Percentiles rank a stretch among this genome's conserved stretches.
Conservation (phyloP, 1,140 invertebrate genomes). For the Leptinotarsa undecemlineata region DNA sequence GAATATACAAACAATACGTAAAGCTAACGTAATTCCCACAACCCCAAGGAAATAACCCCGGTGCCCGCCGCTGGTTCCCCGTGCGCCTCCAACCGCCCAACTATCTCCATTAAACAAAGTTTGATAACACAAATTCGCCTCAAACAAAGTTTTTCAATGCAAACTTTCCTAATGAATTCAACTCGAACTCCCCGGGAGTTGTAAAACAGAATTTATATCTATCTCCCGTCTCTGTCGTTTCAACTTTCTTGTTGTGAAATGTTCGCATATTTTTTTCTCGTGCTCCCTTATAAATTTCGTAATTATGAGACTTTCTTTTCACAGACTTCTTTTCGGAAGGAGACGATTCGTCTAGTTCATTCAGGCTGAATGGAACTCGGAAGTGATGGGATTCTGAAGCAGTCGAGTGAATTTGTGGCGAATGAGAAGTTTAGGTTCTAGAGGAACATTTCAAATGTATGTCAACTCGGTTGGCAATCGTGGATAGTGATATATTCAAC, state of each 20-base stretch:
- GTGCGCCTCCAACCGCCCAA: conserved; percentile 16
- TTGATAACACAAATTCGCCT: conserved; percentile 32
- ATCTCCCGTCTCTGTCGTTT: neutral
- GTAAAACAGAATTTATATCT: conserved; percentile 37
- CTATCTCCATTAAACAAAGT: conserved; percentile 40
- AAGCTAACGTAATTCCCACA: neutral
- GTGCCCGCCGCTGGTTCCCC: conserved; percentile 13
- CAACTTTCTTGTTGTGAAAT: conserved; percentile 12
- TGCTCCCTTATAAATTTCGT: conserved; percentile 14
- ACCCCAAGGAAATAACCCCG: neutral
- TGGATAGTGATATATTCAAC: too few species aligned
- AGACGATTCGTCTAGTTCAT: conserved; percentile 7
- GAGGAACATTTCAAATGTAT: neutral
- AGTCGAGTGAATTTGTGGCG: neutral
- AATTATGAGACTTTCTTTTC: conserved; percentile 17
- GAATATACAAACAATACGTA: neutral
- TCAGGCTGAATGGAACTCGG: neutral
- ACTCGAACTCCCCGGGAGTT: conserved; percentile 27
- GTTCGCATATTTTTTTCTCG: conserved; percentile 13
- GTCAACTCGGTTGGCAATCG: neutral
- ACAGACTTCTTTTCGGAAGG: neutral
- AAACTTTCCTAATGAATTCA: conserved; percentile 40
- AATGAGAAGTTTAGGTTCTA: neutral
- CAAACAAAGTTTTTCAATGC: conserved; percentile 26
- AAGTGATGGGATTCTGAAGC: conserved; percentile 9